Evolutionary conservation across 2,888 invertebrate species (phyloP), one percentile per base, ranked within the genome.

Genomic region (Dasypolia templi): DNA sequence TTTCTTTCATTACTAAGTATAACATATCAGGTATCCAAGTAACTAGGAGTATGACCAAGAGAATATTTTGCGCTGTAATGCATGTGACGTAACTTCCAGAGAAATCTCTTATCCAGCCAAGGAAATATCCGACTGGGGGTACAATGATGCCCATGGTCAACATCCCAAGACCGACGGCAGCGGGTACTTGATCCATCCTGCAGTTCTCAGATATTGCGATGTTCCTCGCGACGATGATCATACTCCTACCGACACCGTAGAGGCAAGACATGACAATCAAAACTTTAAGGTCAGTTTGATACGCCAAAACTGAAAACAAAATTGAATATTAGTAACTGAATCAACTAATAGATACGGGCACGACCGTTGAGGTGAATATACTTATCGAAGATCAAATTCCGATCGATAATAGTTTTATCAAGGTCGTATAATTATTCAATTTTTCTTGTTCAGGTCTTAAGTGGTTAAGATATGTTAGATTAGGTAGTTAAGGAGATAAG

Each of bases 161-260:
- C 98, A 98, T 98, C 82, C 97, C 97, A 3, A 98, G 94, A 0
- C 98, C 98, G 3, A 98, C 96, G 0, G 97, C 98, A 0, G 97
- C 97, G 0, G 98, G 97, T 0, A 98, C 97, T 78, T 97, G 95
- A 0, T 96, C 95, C 79, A 92, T 74, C 22, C 94, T 94, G 82
- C 97, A 97, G 88, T 97, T 95, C 82, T 97, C 97, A 0, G 98
- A 97, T 65, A 98, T 97, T 0, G 97, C 97, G 58, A 98, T 95
- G 89, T 97, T 98, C 88, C 97, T 97, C 81, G 97, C 97, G 1
- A 98, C 97, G n/a, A 98, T 97, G 0, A 97, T 97, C 87, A 97
- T 97, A 66, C 98, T 98, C 82, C 98, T 97, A 39, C 97, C 96
- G 86, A 97, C 97, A n/a, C 98, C 98, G 86, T 97, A 97, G 0